These are phyloP conservation scores for Paragorgia papillata DNA, from an alignment of 92 coral and sea anemone genomes.

Conservation along the genomic window DNA sequence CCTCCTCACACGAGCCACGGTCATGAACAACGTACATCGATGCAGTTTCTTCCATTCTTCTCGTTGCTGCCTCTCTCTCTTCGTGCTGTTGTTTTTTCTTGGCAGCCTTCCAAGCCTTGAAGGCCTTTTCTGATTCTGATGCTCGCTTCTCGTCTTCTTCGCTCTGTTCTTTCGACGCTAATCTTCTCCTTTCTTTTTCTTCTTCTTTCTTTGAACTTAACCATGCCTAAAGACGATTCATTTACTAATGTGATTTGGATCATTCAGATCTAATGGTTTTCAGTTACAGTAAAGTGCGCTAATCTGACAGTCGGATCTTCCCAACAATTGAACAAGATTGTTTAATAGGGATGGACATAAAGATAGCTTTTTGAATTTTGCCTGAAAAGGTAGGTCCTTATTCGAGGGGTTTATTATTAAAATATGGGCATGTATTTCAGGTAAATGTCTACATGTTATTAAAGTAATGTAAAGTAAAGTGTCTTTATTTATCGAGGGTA, in stretches of 20 bases:
- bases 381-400: no score
- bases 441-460: no score
- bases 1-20: slow-evolving; percentile 90
- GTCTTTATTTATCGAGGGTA: no score
- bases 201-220: slow-evolving; percentile 73
- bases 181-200: slow-evolving; percentile 63
- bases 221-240: slow-evolving; percentile 75
- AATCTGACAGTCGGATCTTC: no score
- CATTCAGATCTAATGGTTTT: no score
- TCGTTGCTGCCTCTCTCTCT: slow-evolving; percentile 61
- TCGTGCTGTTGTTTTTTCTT: slow-evolving; percentile 72
- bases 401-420: no score
- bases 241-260: neutral
- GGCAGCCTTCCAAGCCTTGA: slow-evolving; percentile 70
- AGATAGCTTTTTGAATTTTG: no score
- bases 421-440: no score
- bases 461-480: no score
- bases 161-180: slow-evolving; percentile 51
- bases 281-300: no score
- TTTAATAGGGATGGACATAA: no score
- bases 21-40: slow-evolving; percentile 84
- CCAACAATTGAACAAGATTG: no score
- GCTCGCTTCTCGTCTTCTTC: slow-evolving; percentile 46
- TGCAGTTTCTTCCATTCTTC: slow-evolving; percentile 82
- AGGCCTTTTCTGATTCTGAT: slow-evolving; percentile 68